These are phyloP conservation scores for Colletes gigas DNA, from an alignment of 1,140 invertebrate species.

Conservation along the genomic window DNA sequence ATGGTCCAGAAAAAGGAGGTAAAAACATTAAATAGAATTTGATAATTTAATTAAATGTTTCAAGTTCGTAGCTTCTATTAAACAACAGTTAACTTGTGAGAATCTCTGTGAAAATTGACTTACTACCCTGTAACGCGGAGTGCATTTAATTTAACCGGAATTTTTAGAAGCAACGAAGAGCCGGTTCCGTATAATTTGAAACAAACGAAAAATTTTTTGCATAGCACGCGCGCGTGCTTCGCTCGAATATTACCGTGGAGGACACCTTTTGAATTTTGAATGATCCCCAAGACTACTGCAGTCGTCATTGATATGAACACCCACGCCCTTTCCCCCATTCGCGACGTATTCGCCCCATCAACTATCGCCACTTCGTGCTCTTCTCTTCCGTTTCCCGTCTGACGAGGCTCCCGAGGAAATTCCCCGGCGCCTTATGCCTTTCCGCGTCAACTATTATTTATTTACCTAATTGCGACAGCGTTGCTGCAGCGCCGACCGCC, in stretches of 20 bases:
- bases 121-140: no score
- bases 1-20: no score
- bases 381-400: conserved; percentile 21
- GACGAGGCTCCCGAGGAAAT: conserved; percentile 40
- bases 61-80: no score
- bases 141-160: no score
- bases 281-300: conserved; percentile 25
- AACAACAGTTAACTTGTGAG: no score
- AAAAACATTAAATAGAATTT: no score
- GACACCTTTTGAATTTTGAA: conserved; percentile 54
- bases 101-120: no score
- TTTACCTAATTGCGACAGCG: conserved; percentile 64
- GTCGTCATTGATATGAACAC: conserved; percentile 57
- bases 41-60: no score
- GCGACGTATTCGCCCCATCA: conserved; percentile 48
- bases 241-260: conserved; percentile 23
- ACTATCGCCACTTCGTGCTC: conserved; percentile 36
- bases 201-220: conserved; percentile 26
- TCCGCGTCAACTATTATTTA: conserved; percentile 67
- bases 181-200: no score
- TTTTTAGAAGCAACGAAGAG: no score
- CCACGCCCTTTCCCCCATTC: conserved; percentile 7
- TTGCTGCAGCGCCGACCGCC: background rate
- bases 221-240: background rate
- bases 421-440: conserved; percentile 50